These are phyloP conservation scores for Rhipidura dahli DNA, from an alignment of 2,113 vertebrate genomes.

Conservation along the genomic window DNA sequence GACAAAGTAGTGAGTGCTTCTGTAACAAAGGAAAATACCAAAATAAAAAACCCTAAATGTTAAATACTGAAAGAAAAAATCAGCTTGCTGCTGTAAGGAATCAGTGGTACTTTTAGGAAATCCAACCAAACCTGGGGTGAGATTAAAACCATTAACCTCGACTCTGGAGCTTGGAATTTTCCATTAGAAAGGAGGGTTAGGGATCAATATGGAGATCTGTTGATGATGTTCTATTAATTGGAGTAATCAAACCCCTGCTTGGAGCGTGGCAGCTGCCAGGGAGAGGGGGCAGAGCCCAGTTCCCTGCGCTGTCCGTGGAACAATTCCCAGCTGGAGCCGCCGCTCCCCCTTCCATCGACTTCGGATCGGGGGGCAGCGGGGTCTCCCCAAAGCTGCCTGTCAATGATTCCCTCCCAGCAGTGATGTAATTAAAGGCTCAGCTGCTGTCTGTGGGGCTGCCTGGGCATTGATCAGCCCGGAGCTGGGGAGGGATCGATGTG, in stretches of 20 bases:
- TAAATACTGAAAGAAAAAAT: not conserved
- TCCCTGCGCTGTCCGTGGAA: conserved; percentile 43
- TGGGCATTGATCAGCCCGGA: conserved; percentile 81
- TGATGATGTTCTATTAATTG: conserved; percentile 82
- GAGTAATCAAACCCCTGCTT: conserved; percentile 75
- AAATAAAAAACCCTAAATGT: not conserved
- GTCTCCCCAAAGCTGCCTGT: conserved; percentile 88
- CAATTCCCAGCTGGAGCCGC: conserved; percentile 73
- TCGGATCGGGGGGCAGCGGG: conserved; percentile 82
- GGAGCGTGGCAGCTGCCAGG: conserved; percentile 76
- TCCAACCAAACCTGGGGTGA: conserved; percentile 14
- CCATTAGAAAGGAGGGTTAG: conserved; percentile 58
- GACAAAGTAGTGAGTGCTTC: not conserved
- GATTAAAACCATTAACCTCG: conserved; percentile 57
- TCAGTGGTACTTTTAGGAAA: conserved; percentile 24
- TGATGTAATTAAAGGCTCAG: conserved; percentile 89
- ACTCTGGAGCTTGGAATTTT: conserved; percentile 62
- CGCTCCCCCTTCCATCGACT: conserved; percentile 81
- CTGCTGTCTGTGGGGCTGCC: conserved; percentile 59
- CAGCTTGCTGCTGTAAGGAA: not conserved
- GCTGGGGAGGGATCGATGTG: conserved; percentile 83
- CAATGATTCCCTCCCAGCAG: conserved; percentile 91
- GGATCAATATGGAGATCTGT: conserved; percentile 79
- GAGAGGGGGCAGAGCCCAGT: conserved; percentile 38
- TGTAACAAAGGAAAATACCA: not conserved